Evolutionary conservation across 2,888 invertebrate species (phyloP).

Genomic region (Eulithis testata): DNA sequence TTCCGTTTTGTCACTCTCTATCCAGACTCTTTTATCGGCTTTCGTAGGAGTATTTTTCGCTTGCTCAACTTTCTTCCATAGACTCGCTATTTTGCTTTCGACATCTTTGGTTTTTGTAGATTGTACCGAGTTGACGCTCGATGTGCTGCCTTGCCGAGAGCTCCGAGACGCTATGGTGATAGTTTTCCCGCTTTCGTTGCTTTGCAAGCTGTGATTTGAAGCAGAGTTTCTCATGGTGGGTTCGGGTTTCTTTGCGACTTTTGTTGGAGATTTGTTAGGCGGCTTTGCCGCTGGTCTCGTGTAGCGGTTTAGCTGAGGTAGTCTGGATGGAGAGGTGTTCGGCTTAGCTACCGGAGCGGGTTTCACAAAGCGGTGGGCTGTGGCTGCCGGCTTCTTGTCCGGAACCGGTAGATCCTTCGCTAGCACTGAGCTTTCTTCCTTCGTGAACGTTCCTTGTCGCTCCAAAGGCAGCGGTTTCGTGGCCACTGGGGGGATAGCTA

Average conservation of each 20-base stretch:
- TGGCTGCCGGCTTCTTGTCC: constrained; percentile 55
- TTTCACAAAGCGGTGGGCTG: constrained; percentile 50
- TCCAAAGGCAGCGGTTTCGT: constrained; percentile 85
- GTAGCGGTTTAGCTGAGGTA: constrained; percentile 67
- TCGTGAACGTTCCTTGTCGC: constrained; percentile 96
- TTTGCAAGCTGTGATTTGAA: constrained; percentile 84
- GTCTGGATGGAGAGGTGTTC: constrained; percentile 75
- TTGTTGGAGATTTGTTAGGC: constrained; percentile 52
- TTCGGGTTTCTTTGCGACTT: constrained; percentile 56
- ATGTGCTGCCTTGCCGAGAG: constrained; percentile 75
- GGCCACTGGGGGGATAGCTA: constrained; percentile 55
- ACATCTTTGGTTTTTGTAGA: constrained; percentile 86
- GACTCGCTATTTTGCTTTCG: constrained; percentile 91
- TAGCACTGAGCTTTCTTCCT: constrained; percentile 87
- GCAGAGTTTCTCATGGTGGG: constrained; percentile 77
- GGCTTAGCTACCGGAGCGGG: constrained; percentile 62
- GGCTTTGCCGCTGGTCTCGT: constrained; percentile 61
- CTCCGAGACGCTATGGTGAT: constrained; percentile 67
- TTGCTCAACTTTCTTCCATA: constrained; percentile 92
- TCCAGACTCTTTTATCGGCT: constrained; percentile 86
- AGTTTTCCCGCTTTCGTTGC: constrained; percentile 78
- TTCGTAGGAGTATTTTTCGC: constrained; percentile 85
- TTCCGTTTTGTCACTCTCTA: constrained; percentile 72
- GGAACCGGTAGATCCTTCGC: constrained; percentile 68
- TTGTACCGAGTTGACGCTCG: constrained; percentile 86